phyloP scores from a whole-genome alignment of 1,140 invertebrate species.

The Drosophila ficusphila region DNA sequence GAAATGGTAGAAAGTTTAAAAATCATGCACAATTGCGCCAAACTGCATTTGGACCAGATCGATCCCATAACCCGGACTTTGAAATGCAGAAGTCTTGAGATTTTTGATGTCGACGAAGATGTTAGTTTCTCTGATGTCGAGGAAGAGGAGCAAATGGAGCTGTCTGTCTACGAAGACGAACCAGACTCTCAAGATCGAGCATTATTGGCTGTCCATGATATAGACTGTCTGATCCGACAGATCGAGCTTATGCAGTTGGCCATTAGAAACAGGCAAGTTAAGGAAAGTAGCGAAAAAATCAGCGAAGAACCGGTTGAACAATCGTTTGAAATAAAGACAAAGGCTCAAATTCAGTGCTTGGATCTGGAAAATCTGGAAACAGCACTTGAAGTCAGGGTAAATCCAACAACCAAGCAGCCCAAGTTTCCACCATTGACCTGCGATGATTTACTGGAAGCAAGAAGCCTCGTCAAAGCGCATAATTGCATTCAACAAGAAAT shows the following conservation, averaged over 20 bases:
- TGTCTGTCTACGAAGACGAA: not conserved
- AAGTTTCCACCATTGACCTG: not conserved
- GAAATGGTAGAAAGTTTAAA: not conserved
- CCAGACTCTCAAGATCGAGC: slow-evolving; percentile 40
- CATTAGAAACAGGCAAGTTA: slow-evolving; percentile 14
- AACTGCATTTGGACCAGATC: slow-evolving; percentile 35
- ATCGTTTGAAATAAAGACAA: not conserved
- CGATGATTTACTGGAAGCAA: slow-evolving; percentile 23
- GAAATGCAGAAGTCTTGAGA: slow-evolving; percentile 39
- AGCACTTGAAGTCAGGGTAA: not conserved
- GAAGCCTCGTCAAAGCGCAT: slow-evolving; percentile 32
- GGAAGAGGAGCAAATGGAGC: slow-evolving; percentile 29
- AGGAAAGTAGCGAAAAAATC: too few species aligned
- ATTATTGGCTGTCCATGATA: not conserved
- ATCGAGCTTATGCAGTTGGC: slow-evolving; percentile 49
- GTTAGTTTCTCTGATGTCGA: slow-evolving; percentile 40
- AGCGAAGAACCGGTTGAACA: not conserved
- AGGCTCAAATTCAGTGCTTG: not conserved
- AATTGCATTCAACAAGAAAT: slow-evolving; percentile 38
- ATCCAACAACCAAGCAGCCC: not conserved
- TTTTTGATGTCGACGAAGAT: slow-evolving; percentile 49
- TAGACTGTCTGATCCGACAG: slow-evolving; percentile 53
- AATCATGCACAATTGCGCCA: slow-evolving; percentile 21
- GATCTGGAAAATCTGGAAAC: not conserved
- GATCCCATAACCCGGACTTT: slow-evolving; percentile 37